Evolutionary conservation across 2,797 vertebrate species (phyloP), one percentile per base, ranked within the genome.

Genomic region (Harpagifer antarcticus): DNA sequence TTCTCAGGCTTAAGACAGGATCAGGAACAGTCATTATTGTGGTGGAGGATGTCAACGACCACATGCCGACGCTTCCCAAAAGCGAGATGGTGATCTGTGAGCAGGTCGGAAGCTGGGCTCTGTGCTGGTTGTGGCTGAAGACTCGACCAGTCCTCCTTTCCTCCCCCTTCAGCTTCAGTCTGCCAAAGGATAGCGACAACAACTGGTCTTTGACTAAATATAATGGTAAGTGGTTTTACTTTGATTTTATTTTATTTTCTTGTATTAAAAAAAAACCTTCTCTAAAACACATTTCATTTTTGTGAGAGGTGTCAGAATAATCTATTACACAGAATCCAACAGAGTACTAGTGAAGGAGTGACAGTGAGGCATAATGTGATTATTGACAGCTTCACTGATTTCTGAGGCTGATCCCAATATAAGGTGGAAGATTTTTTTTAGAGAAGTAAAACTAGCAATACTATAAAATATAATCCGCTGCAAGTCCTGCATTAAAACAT

Each of bases 1-100:
- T 63, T 3, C 33, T 37, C 76, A 99, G 97, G 71, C 85, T 83
- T 91, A 12, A 97, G 82, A 93, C 95, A 1, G 96, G 96, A 64
- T 96, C 93, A 3, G 97, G 97, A 65, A 97, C 93, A 2, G 85
- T 98, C 20, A 88, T 96, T 16, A 85, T 98, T 71, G 68, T 81
- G 57, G 79, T 98, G 43, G 86, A 92, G 13, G 96, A 97, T 59
- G 85, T 83, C 16, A 97, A 98, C 57, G 97, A 97, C 86, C 94
- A 97, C 60, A 0, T 64, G 1, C 97, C 97, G 1, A 17, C 20
- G 0, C 14, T 97, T 9, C 3, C 65, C 9, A 50, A 42, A 0
- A 20, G 5, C 0, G 69, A 95, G 0, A 60, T 92, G 27, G 76
- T 87, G 2, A 37, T 98, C 68, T 99, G 97, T 68, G 94, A 95